A percentile compares a stretch with the other conserved stretches of the same genome.
These are phyloP conservation scores for Gallinago media DNA, from an alignment of 2,113 vertebrate genomes.

Conservation along the genomic window DNA sequence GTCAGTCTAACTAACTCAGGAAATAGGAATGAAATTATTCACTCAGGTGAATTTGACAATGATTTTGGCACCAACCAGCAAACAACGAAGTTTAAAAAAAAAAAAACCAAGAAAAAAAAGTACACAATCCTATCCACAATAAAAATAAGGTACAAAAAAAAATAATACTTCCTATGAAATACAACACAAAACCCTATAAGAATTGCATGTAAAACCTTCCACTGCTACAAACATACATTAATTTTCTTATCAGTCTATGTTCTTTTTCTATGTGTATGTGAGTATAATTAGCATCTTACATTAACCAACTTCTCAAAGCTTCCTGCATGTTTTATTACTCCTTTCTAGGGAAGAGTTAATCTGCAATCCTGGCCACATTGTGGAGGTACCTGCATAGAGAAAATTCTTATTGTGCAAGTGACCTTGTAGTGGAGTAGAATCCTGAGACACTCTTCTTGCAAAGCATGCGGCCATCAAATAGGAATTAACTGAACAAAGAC, in stretches of 20 bases:
- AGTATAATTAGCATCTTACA: background rate
- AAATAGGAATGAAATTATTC: background rate
- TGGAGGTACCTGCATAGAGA: background rate
- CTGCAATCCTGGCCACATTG: background rate
- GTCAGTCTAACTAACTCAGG: background rate
- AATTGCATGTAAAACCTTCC: background rate
- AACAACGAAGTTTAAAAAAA: background rate
- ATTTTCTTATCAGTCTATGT: background rate
- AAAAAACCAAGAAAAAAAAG: background rate
- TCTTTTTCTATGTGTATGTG: background rate
- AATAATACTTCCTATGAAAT: background rate
- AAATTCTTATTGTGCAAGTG: background rate
- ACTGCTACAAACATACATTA: background rate
- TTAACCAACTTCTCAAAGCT: background rate
- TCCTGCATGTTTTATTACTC: background rate
- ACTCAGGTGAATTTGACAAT: background rate
- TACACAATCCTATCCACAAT: background rate
- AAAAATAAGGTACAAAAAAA: background rate
- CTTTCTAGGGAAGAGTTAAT: background rate
- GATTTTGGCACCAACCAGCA: background rate
- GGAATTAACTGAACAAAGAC: slow-evolving; percentile 17
- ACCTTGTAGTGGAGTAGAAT: background rate
- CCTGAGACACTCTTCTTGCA: background rate
- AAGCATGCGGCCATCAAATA: background rate
- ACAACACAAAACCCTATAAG: background rate